A percentile compares a stretch with the other conserved stretches of the same genome.
Evolutionary conservation across 1,140 invertebrate species (phyloP).

Genomic region (Procambarus clarkii): DNA sequence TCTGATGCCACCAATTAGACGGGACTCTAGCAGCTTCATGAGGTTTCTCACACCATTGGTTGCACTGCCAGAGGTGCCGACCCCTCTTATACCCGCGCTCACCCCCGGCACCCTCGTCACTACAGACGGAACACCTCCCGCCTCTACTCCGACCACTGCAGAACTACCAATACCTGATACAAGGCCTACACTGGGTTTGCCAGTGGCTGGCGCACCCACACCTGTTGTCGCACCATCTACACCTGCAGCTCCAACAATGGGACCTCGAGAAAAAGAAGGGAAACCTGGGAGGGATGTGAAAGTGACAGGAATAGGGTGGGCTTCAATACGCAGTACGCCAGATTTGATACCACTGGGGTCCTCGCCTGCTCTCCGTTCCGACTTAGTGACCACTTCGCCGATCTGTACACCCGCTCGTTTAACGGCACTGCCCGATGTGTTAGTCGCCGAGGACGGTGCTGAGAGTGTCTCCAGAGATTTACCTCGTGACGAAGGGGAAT

Average conservation of each 20-base stretch:
- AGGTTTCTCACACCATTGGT: slow-evolving; percentile 13
- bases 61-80: not conserved
- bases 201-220: not conserved
- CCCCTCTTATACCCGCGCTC: not conserved
- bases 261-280: not conserved
- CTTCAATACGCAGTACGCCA: slow-evolving; percentile 21
- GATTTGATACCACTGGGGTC: slow-evolving; percentile 55
- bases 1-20: slow-evolving; percentile 21
- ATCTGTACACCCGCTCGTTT: not conserved
- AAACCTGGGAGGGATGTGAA: slow-evolving; percentile 53
- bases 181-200: not conserved
- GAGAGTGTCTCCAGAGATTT: not conserved
- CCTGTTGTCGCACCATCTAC: too few species aligned
- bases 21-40: slow-evolving; percentile 13
- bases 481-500: not conserved
- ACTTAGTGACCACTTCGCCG: slow-evolving; percentile 35
- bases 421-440: not conserved
- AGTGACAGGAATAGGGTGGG: slow-evolving; percentile 59
- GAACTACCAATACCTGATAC: not conserved
- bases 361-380: slow-evolving; percentile 52
- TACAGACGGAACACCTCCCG: too few species aligned
- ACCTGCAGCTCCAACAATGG: not conserved
- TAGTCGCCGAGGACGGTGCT: not conserved
- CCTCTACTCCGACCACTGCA: not conserved
- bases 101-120: not conserved